phyloP scores from a whole-genome alignment of 2,797 vertebrate genomes.

The Molossus molossus region DNA sequence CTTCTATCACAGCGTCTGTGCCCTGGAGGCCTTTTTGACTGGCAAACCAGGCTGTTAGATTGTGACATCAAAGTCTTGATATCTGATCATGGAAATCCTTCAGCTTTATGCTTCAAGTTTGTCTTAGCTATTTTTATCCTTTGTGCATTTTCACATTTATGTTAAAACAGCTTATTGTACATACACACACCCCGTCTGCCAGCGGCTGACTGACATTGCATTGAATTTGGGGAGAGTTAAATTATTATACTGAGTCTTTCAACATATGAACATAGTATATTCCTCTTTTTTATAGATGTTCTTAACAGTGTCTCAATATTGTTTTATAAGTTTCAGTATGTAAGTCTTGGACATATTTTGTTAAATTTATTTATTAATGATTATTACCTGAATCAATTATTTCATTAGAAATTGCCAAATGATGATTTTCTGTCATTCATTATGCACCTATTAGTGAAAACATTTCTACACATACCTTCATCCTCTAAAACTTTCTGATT shows the following conservation, averaged over 20 bases:
- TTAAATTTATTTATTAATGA: not conserved
- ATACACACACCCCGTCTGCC: not conserved
- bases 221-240: not conserved
- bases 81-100: not conserved
- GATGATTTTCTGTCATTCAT: not conserved
- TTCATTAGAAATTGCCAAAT: not conserved
- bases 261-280: not conserved
- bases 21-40: not conserved
- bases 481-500: not conserved
- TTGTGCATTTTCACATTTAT: not conserved
- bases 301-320: not conserved
- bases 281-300: not conserved
- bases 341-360: not conserved
- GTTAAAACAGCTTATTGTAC: not conserved
- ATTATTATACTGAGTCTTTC: not conserved
- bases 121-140: not conserved
- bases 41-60: not conserved
- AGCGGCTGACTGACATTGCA: not conserved
- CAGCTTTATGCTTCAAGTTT: not conserved
- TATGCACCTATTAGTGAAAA: not conserved
- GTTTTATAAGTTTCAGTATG: not conserved
- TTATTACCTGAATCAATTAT: not conserved
- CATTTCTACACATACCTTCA: not conserved
- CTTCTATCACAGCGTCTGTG: not conserved
- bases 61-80: not conserved